Conservation (phyloP, 2,888 invertebrate species). For the Aplocera efformata region DNA sequence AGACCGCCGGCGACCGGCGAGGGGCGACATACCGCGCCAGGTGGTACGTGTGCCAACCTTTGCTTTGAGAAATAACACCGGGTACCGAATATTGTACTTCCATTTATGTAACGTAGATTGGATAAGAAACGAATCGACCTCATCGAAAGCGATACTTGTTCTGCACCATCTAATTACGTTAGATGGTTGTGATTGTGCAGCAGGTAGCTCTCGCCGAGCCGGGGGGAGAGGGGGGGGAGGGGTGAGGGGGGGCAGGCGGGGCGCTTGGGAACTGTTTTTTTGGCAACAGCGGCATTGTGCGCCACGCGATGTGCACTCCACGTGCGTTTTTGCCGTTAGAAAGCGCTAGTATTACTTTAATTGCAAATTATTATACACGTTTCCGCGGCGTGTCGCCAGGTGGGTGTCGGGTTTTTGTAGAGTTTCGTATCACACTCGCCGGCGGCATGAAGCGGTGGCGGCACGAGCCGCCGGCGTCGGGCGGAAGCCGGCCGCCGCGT, state of each 20-base stretch:
- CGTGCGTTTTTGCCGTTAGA: constrained; percentile 38
- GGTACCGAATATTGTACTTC: too few relatives aligned
- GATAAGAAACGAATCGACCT: constrained; percentile 14
- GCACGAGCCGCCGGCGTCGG: too few relatives aligned
- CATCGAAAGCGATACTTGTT: constrained; percentile 10
- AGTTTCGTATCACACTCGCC: constrained; percentile 4
- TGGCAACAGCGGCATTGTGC: constrained; percentile 29
- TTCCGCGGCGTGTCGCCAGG: constrained; percentile 29
- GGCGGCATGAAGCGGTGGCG: too few relatives aligned
- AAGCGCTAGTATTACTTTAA: constrained; percentile 38
- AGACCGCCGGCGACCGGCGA: too few relatives aligned
- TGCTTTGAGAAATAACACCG: too few relatives aligned
- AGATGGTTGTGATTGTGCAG: constrained; percentile 6
- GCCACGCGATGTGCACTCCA: constrained; percentile 20
- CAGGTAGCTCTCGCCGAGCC: constrained; percentile 30
- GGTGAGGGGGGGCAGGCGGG: too few relatives aligned
- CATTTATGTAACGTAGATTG: background rate
- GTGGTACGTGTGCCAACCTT: too few relatives aligned
- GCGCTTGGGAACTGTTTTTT: constrained; percentile 44
- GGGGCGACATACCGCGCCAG: too few relatives aligned
- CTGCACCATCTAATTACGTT: constrained; percentile 8
- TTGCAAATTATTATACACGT: constrained; percentile 33
- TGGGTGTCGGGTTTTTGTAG: constrained; percentile 10
- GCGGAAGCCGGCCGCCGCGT: background rate
- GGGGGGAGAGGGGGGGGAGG: too few relatives aligned